Evolutionary conservation across 2,113 vertebrate genomes (phyloP).

Genomic region (Ascaphus truei): DNA sequence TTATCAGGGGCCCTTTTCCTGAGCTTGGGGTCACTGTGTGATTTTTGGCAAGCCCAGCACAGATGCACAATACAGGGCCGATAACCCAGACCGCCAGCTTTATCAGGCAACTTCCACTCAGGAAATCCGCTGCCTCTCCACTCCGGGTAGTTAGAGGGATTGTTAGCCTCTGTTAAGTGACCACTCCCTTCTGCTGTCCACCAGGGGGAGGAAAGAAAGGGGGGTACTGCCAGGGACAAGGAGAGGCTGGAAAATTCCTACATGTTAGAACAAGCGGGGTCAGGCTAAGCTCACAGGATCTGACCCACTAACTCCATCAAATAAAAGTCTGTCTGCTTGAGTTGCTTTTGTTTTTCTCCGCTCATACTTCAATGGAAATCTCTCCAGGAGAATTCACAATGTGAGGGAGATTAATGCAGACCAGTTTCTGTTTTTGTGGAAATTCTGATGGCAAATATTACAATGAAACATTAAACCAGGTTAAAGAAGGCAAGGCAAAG

Average conservation of each 20-base stretch:
- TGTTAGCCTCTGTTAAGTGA: neutral
- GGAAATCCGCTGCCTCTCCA: constrained; percentile 22
- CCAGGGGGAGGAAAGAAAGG: neutral
- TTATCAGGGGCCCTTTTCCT: neutral
- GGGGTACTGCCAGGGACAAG: neutral
- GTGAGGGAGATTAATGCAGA: neutral
- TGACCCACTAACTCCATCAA: neutral
- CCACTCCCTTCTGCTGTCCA: neutral
- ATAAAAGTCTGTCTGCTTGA: constrained; percentile 5
- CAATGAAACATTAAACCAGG: no score
- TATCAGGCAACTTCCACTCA: constrained; percentile 22
- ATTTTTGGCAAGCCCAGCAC: constrained; percentile 25
- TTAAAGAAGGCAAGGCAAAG: neutral
- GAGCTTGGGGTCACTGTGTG: constrained; percentile 16
- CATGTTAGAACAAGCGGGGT: neutral
- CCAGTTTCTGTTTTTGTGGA: neutral
- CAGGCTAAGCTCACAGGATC: neutral
- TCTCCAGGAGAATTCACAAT: no score
- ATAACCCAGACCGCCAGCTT: constrained; percentile 20
- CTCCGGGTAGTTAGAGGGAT: neutral
- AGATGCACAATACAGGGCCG: constrained; percentile 7
- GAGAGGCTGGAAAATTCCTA: constrained; percentile 25
- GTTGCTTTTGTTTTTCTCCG: neutral
- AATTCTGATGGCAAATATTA: no score
- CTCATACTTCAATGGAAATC: neutral